These are phyloP conservation scores for Pomatostomus ruficeps DNA, from an alignment of 2,113 vertebrate genomes.

Conservation along the genomic window DNA sequence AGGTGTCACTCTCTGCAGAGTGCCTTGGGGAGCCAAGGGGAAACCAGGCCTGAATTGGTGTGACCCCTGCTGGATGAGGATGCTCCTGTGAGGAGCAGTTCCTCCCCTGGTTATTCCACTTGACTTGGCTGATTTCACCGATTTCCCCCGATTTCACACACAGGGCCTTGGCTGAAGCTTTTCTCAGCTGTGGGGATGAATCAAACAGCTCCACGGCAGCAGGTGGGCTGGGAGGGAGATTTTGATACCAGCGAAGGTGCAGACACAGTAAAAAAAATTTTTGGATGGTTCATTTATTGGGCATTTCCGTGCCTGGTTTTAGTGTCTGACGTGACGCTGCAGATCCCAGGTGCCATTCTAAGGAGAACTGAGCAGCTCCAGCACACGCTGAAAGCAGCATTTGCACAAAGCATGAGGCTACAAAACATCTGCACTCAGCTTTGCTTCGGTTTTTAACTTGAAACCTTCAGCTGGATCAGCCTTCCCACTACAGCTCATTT, in stretches of 20 bases:
- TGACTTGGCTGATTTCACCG: not conserved
- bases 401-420: not conserved
- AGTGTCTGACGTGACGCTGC: fast-evolving
- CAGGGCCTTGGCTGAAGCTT: not conserved
- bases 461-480: not conserved
- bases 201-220: not conserved
- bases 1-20: not conserved
- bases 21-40: not conserved
- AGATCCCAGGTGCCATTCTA: not conserved
- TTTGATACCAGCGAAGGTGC: not conserved
- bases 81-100: not conserved
- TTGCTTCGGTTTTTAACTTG: not conserved
- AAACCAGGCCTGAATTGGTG: not conserved
- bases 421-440: not conserved
- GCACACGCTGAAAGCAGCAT: fast-evolving
- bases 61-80: not conserved
- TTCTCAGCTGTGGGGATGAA: not conserved
- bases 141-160: not conserved
- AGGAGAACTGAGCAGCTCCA: not conserved
- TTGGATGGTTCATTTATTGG: not conserved
- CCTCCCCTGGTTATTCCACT: not conserved
- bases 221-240: not conserved
- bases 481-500: not conserved
- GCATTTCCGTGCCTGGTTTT: not conserved
- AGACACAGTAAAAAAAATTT: not conserved